Base-by-base conservation (phyloP, 2,888 invertebrate genomes). In the Steinernema carpocapsae region DNA sequence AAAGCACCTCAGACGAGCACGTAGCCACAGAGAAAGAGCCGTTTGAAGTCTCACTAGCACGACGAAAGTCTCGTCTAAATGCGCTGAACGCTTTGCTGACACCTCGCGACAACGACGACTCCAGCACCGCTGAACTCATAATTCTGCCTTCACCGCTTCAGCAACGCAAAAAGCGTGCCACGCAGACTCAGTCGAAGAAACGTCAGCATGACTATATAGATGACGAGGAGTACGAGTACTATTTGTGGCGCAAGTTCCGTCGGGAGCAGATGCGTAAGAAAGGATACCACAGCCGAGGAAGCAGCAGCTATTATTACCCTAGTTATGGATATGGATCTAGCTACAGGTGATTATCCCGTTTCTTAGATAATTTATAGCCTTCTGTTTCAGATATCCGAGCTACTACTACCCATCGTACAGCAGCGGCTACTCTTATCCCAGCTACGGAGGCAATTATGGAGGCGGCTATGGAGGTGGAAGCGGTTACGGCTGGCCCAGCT, bases 221-320 rank as follows among this genome's bases (percentile, higher is more conserved):
- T 32, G 64, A 64, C 64, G 64, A 64, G 17, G 64, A 64, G 7
- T 64, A 64, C 64, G 64, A 64, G 32, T 64, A 64, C 64, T 64
- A 64, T 29, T 26, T 64, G 32, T 64, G 64, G 64, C 22, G 64
- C 17, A 64, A 64, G 32, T 52, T 52, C 52, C 52, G 52, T 12
- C 19, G 52, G 2, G 52, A 52, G 52, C 29, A 32, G 17, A 64
- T 64, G 64, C 64, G 64, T 4, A 22, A 32, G 7, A 17, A 17
- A n/a, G 64, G 64, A 1, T 64, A 64, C 37, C 64, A 29, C 17
- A 64, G 64, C 64, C 10, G 64, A 29, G 32, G 37, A 19, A 24
- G 22, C 26, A 19, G n/a, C 19, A 26, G 56, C 56, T 56, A 56
- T 32, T 52, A 52, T 24, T 52, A 52, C 24, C 64, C 64, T 4